A percentile compares a stretch with the other conserved stretches of the same genome.
These are phyloP conservation scores for Sigmodon hispidus DNA, from an alignment of 2,113 vertebrate species.

Conservation along the genomic window DNA sequence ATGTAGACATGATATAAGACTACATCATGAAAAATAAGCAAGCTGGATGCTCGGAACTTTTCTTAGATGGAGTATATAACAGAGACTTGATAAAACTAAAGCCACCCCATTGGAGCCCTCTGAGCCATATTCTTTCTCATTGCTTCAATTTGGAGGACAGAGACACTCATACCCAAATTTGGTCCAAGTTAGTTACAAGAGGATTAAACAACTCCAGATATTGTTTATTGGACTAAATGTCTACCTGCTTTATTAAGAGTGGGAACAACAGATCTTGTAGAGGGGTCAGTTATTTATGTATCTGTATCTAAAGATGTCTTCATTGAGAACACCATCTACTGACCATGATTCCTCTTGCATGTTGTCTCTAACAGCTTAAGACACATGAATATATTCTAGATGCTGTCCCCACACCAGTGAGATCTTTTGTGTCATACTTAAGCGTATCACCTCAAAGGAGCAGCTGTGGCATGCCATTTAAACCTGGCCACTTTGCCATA, in stretches of 20 bases:
- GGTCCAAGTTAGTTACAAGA: background rate
- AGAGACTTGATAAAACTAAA: background rate
- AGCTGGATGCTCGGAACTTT: background rate
- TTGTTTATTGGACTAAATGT: background rate
- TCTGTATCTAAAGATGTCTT: background rate
- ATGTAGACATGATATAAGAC: background rate
- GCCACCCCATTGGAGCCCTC: background rate
- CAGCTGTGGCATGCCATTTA: background rate
- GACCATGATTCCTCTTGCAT: background rate
- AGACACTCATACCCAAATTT: background rate
- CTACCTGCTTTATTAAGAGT: background rate
- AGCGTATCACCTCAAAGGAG: background rate
- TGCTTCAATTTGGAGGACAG: background rate
- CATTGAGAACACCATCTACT: background rate
- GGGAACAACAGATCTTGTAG: background rate
- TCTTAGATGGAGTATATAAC: constrained; percentile 10
- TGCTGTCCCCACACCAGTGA: background rate
- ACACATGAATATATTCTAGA: background rate
- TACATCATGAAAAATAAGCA: background rate
- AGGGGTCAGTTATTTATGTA: background rate
- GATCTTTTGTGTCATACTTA: background rate
- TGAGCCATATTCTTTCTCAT: background rate
- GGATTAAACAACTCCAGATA: background rate
- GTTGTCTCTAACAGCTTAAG: background rate
- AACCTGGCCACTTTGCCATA: background rate